Evolutionary conservation across 2,797 vertebrate species (phyloP).

Genomic region (Octomys mimax): DNA sequence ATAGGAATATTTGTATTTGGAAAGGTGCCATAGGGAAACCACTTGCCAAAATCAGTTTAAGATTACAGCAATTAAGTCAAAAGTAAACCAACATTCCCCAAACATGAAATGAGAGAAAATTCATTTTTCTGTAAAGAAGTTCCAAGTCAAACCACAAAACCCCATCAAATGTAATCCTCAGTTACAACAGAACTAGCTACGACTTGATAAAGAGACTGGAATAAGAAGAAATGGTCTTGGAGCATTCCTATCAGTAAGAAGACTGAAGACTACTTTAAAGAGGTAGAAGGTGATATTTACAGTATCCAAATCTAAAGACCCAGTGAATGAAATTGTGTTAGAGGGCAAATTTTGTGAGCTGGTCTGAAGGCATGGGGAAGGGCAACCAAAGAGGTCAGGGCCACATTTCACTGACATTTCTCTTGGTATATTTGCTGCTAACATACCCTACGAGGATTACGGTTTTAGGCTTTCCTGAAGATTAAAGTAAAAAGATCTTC

Average conservation of each 20-base stretch:
- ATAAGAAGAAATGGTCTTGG: slow-evolving; percentile 35
- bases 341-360: background rate
- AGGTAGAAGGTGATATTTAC: background rate
- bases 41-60: background rate
- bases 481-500: background rate
- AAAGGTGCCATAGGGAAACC: background rate
- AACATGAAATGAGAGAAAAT: slow-evolving; percentile 43
- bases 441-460: background rate
- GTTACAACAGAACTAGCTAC: slow-evolving; percentile 14
- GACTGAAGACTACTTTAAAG: slow-evolving; percentile 4
- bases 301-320: background rate
- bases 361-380: background rate
- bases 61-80: background rate
- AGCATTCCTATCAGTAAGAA: slow-evolving; percentile 10
- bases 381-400: background rate
- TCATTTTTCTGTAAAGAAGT: slow-evolving; percentile 44
- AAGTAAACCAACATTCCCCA: slow-evolving; percentile 55
- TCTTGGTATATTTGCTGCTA: background rate
- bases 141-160: slow-evolving; percentile 45
- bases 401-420: background rate
- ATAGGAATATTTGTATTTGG: background rate
- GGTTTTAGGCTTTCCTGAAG: background rate
- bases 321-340: background rate
- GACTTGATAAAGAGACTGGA: background rate
- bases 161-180: slow-evolving; percentile 50